phyloP scores from a whole-genome alignment of 2,888 invertebrate species.

The Cerceris ruficornis region DNA sequence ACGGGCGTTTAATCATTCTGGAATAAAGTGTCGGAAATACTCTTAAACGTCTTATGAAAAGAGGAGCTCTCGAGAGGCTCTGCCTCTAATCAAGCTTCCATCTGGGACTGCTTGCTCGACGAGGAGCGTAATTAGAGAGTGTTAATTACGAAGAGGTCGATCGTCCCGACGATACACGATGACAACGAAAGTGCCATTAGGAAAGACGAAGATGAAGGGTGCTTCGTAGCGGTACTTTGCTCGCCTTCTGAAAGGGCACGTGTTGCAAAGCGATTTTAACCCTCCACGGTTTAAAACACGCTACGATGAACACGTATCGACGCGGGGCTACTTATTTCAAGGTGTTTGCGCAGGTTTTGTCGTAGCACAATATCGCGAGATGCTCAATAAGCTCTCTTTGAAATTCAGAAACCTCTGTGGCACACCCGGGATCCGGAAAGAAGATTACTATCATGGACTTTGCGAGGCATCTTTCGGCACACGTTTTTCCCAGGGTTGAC shows the following conservation, averaged over 20 bases:
- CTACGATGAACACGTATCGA: conserved; percentile 55
- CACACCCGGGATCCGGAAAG: conserved; percentile 9
- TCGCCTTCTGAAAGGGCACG: conserved; percentile 53
- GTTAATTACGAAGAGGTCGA: conserved; percentile 43
- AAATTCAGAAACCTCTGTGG: conserved; percentile 13
- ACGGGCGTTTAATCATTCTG: background rate
- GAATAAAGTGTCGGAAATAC: background rate
- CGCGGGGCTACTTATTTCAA: conserved; percentile 55
- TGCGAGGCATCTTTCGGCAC: background rate
- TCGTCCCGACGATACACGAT: conserved; percentile 38
- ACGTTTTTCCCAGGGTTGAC: too few species aligned
- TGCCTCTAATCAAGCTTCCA: conserved; percentile 25
- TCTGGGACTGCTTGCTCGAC: conserved; percentile 14
- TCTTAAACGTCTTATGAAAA: background rate
- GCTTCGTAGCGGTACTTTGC: conserved; percentile 43
- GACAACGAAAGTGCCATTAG: conserved; percentile 32
- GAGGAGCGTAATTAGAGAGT: conserved; percentile 37
- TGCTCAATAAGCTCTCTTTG: conserved; percentile 1
- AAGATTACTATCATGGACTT: conserved; percentile 21
- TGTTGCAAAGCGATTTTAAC: conserved; percentile 63
- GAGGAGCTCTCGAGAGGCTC: background rate
- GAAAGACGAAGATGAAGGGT: conserved; percentile 49
- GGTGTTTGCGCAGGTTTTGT: conserved; percentile 38
- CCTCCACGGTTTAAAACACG: conserved; percentile 52
- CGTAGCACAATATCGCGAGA: background rate